Evolutionary conservation across 2,888 invertebrate species (phyloP).

Genomic region (Temnothorax unifasciatus): DNA sequence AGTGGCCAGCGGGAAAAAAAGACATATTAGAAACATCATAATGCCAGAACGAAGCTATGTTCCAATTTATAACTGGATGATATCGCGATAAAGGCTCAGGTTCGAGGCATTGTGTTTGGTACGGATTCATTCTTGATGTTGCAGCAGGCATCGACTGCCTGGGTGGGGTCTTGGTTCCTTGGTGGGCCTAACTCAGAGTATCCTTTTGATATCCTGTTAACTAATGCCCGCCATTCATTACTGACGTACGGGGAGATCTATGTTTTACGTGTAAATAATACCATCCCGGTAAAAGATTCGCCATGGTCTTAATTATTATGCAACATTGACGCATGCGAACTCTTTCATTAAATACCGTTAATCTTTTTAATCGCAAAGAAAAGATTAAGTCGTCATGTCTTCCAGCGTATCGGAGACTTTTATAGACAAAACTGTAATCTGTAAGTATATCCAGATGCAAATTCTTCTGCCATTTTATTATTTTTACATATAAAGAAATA

Average conservation of each 20-base stretch:
- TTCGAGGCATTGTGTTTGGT: slow-evolving; percentile 85
- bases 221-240: slow-evolving; percentile 86
- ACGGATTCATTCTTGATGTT: slow-evolving; percentile 79
- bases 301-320: slow-evolving; percentile 48
- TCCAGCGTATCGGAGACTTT: background rate
- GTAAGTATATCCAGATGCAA: background rate
- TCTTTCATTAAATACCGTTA: background rate
- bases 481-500: background rate
- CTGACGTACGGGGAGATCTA: slow-evolving; percentile 80
- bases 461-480: background rate
- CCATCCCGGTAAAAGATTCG: slow-evolving; percentile 60
- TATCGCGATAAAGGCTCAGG: slow-evolving; percentile 86
- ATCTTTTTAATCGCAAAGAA: background rate
- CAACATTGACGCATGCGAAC: background rate
- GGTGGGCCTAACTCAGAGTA: slow-evolving; percentile 84
- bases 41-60: slow-evolving; percentile 85
- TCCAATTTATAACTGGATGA: slow-evolving; percentile 86
- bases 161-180: slow-evolving; percentile 85
- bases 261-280: slow-evolving; percentile 79
- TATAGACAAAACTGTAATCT: background rate
- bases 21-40: slow-evolving; percentile 86
- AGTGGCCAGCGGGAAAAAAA: slow-evolving; percentile 81
- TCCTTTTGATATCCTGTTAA: slow-evolving; percentile 87
- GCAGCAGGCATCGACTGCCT: slow-evolving; percentile 80
- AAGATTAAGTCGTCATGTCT: background rate